phyloP scores from a whole-genome alignment of 1,140 invertebrate genomes.

The Lithobius niger region DNA sequence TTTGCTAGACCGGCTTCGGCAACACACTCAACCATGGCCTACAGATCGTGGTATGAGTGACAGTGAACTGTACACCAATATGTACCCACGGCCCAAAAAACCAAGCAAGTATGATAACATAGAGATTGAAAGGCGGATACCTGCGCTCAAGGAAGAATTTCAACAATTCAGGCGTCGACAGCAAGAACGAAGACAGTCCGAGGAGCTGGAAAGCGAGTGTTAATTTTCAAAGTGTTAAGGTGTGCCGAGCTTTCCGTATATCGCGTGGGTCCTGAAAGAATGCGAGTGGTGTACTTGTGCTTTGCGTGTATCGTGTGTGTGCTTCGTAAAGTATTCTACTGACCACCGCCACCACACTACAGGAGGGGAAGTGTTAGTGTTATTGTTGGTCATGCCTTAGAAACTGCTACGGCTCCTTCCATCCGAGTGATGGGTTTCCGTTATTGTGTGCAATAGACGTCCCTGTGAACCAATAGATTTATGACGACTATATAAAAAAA shows the following conservation, averaged over 20 bases:
- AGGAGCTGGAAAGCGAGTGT: constrained; percentile 25
- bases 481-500: too few relatives aligned
- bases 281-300: too few relatives aligned
- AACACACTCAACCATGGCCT: constrained; percentile 17
- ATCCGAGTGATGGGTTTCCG: too few relatives aligned
- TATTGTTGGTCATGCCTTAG: not conserved
- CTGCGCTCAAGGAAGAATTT: constrained; percentile 91
- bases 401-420: not conserved
- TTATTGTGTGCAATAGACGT: too few relatives aligned
- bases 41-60: constrained; percentile 27
- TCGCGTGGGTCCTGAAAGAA: not conserved
- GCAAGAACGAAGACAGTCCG: constrained; percentile 42
- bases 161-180: constrained; percentile 79
- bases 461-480: too few relatives aligned
- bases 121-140: constrained; percentile 70
- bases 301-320: too few relatives aligned
- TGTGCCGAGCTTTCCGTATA: not conserved
- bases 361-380: not conserved
- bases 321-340: not conserved
- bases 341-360: not conserved
- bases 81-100: constrained; percentile 22
- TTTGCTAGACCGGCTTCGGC: constrained; percentile 30
- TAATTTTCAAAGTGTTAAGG: constrained; percentile 12
- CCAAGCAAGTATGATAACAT: constrained; percentile 50
- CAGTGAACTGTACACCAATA: constrained; percentile 28